Evolutionary conservation across 1,140 invertebrate species (phyloP), one percentile per base, ranked within the genome.

Genomic region (Orussus abietinus): DNA sequence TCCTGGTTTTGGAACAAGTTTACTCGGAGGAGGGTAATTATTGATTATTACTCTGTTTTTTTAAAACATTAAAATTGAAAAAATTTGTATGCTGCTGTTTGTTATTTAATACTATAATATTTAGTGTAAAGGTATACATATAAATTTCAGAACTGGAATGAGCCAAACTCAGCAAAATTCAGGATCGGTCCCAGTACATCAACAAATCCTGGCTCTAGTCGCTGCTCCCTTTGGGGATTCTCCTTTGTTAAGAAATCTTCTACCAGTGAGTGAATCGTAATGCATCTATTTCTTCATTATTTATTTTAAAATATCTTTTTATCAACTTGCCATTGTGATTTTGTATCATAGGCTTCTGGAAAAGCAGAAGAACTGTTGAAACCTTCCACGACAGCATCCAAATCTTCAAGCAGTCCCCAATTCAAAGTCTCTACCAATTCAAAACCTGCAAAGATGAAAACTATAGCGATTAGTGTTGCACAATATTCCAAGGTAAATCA

Each of bases 141-240:
- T 30, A 6, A 9, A 9, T 49, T 33, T 52, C 31, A 70, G 66
- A 22, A 30, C 59, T 4, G 40, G 49, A 13, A 51, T 42, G 11
- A 73, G 64, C 43, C 54, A 57, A 38, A 25, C 36, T 13, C 62
- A 64, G 34, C 74, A 72, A 35, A 65, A 54, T 37, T 59, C 58
- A n/a, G 52, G 54, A n/a, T 55, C 53, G 22, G 69, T 74, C 48
- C 75, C 64, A 9, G 74, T 81, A 4, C 80, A 80, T 61, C 82
- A 85, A 49, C 84, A 85, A 60, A 79, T 86, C 33, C 60, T 84
- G 30, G 77, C 82, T 5, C 70, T 88, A 5, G 79, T 83, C 3
- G 79, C 80, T 2, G 81, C 83, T 5, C 86, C 86, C 2, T 90
- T 85, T 54, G 86, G 86, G n/a, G 84, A 88, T 63, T 84, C 82